Conservation (phyloP, 2,113 vertebrate species). For the Centropus bengalensis region DNA sequence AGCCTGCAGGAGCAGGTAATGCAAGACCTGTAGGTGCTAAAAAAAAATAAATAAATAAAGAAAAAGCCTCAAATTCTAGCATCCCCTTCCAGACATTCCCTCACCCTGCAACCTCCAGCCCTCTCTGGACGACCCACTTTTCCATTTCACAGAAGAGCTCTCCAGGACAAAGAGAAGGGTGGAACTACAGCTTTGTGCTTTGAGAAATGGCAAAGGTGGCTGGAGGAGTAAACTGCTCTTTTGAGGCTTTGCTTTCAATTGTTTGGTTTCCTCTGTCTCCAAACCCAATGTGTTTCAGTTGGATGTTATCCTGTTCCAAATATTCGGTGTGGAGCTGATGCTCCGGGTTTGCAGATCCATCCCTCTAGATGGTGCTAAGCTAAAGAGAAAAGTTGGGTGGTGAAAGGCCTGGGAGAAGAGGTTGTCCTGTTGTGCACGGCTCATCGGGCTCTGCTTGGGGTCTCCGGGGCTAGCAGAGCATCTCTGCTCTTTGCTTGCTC, state of each 20-base stretch:
- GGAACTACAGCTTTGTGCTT: background rate
- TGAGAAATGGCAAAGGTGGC: fast-evolving
- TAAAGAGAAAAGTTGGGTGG: constrained; percentile 48
- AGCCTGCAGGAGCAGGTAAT: background rate
- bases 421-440: no score
- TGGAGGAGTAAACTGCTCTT: background rate
- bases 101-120: fast-evolving
- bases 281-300: fast-evolving
- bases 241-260: background rate
- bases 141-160: background rate
- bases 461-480: background rate
- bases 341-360: background rate
- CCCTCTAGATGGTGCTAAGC: constrained; percentile 70
- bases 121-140: background rate
- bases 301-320: background rate
- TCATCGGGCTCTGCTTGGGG: background rate
- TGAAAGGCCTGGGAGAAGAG: background rate
- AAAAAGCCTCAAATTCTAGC: fast-evolving
- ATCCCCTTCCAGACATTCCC: background rate
- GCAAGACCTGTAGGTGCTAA: background rate
- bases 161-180: no score
- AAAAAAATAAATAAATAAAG: background rate
- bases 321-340: fast-evolving
- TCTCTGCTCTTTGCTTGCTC: background rate
- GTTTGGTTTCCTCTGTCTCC: background rate